A percentile compares a stretch with the other conserved stretches of the same genome.
phyloP scores from a whole-genome alignment of 2,113 vertebrate genomes.

The Psittacara wagleri region DNA sequence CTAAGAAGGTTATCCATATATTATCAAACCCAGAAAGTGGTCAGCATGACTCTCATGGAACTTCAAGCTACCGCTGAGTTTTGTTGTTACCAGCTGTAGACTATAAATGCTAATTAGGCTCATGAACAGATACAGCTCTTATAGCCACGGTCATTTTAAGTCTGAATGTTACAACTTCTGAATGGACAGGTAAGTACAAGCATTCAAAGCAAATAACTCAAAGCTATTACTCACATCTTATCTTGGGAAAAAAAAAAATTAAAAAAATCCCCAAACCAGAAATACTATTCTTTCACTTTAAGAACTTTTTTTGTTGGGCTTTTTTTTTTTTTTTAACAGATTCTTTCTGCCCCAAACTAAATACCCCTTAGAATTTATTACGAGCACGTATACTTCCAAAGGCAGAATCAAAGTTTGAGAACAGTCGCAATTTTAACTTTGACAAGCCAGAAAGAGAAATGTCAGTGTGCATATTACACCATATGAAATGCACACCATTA shows the following conservation, averaged over 20 bases:
- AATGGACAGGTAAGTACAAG: neutral
- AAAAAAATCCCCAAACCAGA: neutral
- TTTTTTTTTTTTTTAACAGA: neutral
- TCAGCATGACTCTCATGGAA: slow-evolving; percentile 3
- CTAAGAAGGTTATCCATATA: slow-evolving; percentile 59
- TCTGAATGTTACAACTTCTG: neutral
- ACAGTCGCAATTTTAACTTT: neutral
- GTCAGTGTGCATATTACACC: neutral
- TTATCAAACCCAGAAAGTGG: slow-evolving; percentile 28
- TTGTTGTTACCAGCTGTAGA: neutral
- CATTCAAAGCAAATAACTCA: neutral
- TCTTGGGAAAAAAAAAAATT: too few relatives aligned
- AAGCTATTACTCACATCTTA: neutral
- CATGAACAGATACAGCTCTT: neutral
- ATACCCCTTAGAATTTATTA: neutral
- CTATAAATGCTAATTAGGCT: neutral
- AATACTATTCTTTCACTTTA: neutral
- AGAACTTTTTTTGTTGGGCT: neutral
- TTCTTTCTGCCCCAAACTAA: neutral
- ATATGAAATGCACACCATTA: neutral
- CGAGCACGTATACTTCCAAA: neutral
- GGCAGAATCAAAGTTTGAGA: neutral
- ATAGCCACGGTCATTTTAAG: neutral
- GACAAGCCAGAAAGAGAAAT: neutral
- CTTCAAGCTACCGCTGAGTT: neutral